These are phyloP conservation scores for Chaetorhynchus papuensis DNA, from an alignment of 2,113 vertebrate genomes.

Conservation along the genomic window DNA sequence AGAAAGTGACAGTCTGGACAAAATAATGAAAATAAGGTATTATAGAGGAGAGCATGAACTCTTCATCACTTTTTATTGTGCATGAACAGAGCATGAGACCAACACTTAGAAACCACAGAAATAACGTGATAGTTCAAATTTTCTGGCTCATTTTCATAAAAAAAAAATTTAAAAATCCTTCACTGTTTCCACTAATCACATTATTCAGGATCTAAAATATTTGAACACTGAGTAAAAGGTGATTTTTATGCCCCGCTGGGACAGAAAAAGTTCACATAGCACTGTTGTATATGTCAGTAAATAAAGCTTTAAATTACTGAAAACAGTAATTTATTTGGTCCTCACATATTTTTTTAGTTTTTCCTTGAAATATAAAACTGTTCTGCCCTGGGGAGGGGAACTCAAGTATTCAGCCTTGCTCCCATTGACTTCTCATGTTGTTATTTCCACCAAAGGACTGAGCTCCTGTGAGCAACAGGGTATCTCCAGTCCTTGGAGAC, in stretches of 20 bases:
- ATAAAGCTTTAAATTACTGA: neutral
- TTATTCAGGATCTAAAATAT: neutral
- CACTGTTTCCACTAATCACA: neutral
- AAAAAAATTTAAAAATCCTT: neutral
- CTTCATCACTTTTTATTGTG: neutral
- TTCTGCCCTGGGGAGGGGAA: neutral
- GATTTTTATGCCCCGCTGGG: neutral
- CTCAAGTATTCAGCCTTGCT: neutral
- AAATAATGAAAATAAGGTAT: neutral
- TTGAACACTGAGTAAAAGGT: neutral
- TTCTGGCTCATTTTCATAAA: neutral
- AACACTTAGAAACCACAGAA: neutral
- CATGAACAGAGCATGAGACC: neutral
- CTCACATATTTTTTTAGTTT: neutral
- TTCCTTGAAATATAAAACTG: neutral
- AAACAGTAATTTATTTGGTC: neutral
- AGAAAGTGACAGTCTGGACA: neutral
- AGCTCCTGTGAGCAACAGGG: fast-evolving
- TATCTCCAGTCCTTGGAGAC: neutral
- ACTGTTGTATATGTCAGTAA: neutral
- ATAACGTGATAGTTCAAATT: neutral
- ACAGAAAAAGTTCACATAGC: neutral
- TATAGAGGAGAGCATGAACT: neutral
- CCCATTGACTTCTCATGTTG: neutral
- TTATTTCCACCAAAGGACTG: neutral